phyloP scores from a whole-genome alignment of 2,113 vertebrate species.

The Mobula birostris region DNA sequence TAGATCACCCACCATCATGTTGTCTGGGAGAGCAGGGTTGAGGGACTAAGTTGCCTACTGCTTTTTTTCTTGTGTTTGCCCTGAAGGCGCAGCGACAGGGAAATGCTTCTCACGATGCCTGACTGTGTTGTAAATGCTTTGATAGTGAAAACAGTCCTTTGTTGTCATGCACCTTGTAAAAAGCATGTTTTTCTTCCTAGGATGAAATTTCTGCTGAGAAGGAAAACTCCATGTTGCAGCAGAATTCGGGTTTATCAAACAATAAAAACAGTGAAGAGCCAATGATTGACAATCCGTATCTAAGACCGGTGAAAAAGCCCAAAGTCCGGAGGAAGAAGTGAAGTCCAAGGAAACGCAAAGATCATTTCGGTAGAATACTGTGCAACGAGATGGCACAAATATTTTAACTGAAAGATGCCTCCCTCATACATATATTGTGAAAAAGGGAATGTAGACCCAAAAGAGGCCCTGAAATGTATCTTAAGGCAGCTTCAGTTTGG shows the following conservation, averaged over 20 bases:
- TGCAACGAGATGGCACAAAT: neutral
- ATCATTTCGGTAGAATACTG: constrained; percentile 4
- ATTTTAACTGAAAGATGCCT: constrained; percentile 9
- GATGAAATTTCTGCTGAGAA: constrained; percentile 83
- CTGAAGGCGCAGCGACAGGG: neutral
- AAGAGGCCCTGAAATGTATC: neutral
- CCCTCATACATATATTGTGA: neutral
- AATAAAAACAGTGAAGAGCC: constrained; percentile 77
- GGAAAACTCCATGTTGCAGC: constrained; percentile 84
- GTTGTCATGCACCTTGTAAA: neutral
- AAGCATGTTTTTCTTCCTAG: constrained; percentile 49
- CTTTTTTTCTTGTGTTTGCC: neutral
- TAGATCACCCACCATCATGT: too few species aligned
- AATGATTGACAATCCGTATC: constrained; percentile 91
- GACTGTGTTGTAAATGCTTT: neutral
- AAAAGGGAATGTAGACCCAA: neutral
- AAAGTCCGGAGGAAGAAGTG: constrained; percentile 97
- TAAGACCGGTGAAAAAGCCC: constrained; percentile 93
- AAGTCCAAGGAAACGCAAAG: constrained; percentile 42
- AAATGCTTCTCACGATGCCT: neutral
- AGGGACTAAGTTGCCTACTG: too few species aligned
- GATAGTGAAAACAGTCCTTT: neutral
- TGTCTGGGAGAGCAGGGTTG: too few species aligned
- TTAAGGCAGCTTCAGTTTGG: neutral
- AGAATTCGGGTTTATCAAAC: constrained; percentile 63